Conservation (phyloP, 92 coral and sea anemone genomes). For the Phenganax stokvisi region DNA sequence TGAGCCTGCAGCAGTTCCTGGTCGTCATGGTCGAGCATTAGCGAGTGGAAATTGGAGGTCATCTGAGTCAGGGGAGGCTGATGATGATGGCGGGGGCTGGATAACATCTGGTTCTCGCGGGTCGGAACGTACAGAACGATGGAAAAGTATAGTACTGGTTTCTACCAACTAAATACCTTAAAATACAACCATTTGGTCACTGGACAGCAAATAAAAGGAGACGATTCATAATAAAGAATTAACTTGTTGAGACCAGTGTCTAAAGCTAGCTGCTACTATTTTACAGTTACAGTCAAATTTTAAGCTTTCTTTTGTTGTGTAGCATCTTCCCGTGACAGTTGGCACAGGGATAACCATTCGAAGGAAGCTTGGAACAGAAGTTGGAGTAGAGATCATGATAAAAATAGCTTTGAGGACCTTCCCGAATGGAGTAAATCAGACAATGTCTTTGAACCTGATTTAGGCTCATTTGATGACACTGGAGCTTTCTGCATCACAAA, state of each 20-base stretch:
- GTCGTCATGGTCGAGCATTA: conserved; percentile 65
- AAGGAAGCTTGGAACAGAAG: not conserved
- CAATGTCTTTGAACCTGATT: conserved; percentile 61
- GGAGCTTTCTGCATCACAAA: conserved; percentile 83
- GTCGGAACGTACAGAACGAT: conserved; percentile 69
- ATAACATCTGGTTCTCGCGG: conserved; percentile 78
- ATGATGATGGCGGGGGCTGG: conserved; percentile 94
- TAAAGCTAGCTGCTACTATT: not conserved
- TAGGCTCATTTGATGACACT: conserved; percentile 88
- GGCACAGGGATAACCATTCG: not conserved
- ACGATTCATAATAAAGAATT: too few species aligned
- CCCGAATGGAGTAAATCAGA: conserved; percentile 97
- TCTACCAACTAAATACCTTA: too few species aligned
- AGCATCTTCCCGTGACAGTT: conserved; percentile 7
- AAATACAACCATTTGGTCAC: too few species aligned
- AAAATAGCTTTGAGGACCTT: conserved; percentile 38
- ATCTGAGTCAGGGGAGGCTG: conserved; percentile 41
- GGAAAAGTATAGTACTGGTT: conserved; percentile 61
- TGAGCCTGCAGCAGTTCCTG: conserved; percentile 43
- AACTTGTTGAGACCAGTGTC: too few species aligned
- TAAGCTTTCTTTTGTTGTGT: not conserved
- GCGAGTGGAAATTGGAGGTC: conserved; percentile 85
- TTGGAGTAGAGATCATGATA: conserved; percentile 17
- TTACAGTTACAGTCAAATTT: not conserved
- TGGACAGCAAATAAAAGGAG: too few species aligned